Conservation (phyloP, 1,140 invertebrate genomes). For the Saccostrea glomerata region DNA sequence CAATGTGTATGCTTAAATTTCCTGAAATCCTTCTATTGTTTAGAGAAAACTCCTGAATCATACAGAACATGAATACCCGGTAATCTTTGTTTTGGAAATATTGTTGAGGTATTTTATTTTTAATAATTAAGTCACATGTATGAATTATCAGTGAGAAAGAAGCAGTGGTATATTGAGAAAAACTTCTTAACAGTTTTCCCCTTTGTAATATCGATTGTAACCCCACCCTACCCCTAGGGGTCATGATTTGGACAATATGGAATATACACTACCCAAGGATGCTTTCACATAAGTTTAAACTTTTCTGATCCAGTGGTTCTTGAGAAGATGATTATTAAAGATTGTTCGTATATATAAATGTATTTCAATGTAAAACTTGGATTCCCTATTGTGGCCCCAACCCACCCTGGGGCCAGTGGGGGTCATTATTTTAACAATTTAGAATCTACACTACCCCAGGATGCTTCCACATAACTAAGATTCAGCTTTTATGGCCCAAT, state of each 20-base stretch:
- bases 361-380: background rate
- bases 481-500: background rate
- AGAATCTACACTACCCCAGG: background rate
- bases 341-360: too few species aligned
- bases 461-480: background rate
- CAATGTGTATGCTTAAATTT: too few species aligned
- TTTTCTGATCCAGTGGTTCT: background rate
- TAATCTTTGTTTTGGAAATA: too few species aligned
- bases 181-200: too few species aligned
- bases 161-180: too few species aligned
- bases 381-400: background rate
- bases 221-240: background rate
- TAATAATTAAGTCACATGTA: too few species aligned
- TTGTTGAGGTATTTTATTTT: too few species aligned
- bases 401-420: background rate
- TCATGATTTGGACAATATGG: background rate
- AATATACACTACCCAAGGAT: background rate
- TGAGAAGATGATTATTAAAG: background rate
- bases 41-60: too few species aligned
- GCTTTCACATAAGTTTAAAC: background rate
- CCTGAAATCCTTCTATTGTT: too few species aligned
- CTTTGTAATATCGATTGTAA: background rate
- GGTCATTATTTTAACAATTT: background rate
- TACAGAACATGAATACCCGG: too few species aligned
- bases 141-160: too few species aligned